A percentile compares a stretch with the other conserved stretches of the same genome.
Evolutionary conservation across 2,888 invertebrate species (phyloP).

Genomic region (Rapana venosa): DNA sequence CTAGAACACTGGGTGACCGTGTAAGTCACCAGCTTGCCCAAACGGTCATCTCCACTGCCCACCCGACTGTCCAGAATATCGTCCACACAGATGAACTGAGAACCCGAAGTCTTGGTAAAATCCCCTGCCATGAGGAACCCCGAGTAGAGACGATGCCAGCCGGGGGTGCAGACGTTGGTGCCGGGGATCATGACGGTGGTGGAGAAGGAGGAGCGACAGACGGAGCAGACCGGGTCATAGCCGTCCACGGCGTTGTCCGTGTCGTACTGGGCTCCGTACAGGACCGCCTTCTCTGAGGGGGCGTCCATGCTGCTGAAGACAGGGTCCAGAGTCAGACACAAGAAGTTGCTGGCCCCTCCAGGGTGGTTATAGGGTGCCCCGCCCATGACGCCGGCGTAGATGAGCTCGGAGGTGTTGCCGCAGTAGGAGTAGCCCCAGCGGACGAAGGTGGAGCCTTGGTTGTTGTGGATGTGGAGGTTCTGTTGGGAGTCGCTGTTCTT

Average conservation of each 20-base stretch:
- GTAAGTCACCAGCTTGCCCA: too few species aligned
- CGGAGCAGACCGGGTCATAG: neutral
- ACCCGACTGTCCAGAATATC: neutral
- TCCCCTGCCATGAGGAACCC: neutral
- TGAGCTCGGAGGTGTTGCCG: neutral
- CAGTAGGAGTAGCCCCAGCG: slow-evolving; percentile 13
- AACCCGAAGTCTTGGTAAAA: neutral
- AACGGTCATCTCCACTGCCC: neutral
- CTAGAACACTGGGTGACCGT: too few species aligned
- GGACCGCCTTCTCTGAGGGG: too few species aligned
- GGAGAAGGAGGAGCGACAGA: neutral
- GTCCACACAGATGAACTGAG: slow-evolving; percentile 20
- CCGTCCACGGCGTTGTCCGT: neutral
- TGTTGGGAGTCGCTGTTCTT: neutral
- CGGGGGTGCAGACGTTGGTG: neutral
- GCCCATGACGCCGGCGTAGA: slow-evolving; percentile 12
- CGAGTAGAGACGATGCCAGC: neutral
- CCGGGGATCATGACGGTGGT: slow-evolving; percentile 13
- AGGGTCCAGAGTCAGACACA: slow-evolving; percentile 14
- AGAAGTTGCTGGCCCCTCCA: neutral
- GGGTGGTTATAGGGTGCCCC: neutral
- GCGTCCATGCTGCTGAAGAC: neutral
- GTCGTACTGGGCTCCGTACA: slow-evolving; percentile 15
- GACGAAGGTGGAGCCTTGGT: slow-evolving; percentile 11
- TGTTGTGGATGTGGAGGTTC: neutral